A percentile compares a stretch with the other conserved stretches of the same genome.
phyloP scores from a whole-genome alignment of 2,113 vertebrate genomes.

The Nycticryphes semicollaris region DNA sequence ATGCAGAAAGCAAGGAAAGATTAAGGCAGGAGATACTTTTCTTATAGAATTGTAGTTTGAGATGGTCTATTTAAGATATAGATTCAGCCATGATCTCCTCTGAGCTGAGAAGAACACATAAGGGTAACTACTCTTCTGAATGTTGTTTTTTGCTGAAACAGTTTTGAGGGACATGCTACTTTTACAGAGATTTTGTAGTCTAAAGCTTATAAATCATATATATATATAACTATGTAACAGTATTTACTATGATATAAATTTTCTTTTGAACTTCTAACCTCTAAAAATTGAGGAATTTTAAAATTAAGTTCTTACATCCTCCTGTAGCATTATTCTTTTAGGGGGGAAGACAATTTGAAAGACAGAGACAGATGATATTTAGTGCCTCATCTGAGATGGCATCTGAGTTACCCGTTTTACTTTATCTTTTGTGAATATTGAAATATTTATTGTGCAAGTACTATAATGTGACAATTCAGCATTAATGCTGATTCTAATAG shows the following conservation, averaged over 20 bases:
- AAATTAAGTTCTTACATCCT: neutral
- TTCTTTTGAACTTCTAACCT: neutral
- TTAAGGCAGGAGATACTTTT: neutral
- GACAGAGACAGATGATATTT: neutral
- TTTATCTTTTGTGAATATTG: neutral
- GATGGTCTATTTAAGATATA: neutral
- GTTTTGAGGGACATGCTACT: neutral
- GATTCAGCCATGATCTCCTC: neutral
- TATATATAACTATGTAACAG: neutral
- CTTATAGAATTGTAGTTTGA: neutral
- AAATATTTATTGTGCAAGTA: neutral
- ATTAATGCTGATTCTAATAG: neutral
- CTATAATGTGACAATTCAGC: neutral
- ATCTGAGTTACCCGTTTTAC: neutral
- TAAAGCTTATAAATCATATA: neutral
- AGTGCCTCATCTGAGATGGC: neutral
- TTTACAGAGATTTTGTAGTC: neutral
- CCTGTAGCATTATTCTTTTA: neutral
- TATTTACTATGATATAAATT: neutral
- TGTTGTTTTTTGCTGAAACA: neutral
- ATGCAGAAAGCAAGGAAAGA: neutral
- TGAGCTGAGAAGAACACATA: neutral
- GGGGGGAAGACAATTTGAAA: neutral
- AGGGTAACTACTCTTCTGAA: neutral
- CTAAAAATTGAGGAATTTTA: neutral